A percentile compares a stretch with the other conserved stretches of the same genome.
Evolutionary conservation across 1,140 invertebrate genomes (phyloP).

Genomic region (Drosophila punjabiensis): DNA sequence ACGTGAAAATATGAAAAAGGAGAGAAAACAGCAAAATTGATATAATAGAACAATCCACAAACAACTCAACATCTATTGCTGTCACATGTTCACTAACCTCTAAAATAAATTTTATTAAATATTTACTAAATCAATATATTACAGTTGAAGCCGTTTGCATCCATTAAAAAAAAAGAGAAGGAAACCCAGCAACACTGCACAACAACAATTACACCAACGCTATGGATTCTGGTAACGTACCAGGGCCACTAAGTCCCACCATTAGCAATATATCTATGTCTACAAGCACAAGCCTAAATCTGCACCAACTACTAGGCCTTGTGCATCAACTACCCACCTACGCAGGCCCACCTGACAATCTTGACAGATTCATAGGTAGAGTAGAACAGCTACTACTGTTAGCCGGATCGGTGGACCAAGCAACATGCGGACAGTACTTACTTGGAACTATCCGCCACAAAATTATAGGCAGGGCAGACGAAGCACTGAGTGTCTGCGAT

Average conservation of each 20-base stretch:
- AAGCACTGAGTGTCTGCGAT: no score
- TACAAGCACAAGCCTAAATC: constrained; percentile 6
- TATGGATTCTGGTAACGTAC: constrained; percentile 11
- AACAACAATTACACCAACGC: neutral
- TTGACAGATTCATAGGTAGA: neutral
- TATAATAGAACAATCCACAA: constrained; percentile 7
- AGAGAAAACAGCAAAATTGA: no score
- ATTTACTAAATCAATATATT: no score
- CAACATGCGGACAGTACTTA: constrained; percentile 9
- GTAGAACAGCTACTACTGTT: constrained; percentile 27
- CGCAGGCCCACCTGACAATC: neutral
- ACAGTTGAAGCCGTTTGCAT: no score
- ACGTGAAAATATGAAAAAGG: no score
- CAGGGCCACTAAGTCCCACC: constrained; percentile 5
- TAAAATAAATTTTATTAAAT: no score
- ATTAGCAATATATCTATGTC: constrained; percentile 7
- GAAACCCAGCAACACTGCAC: no score
- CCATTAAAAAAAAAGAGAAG: no score
- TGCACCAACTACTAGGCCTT: constrained; percentile 18
- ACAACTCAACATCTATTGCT: no score
- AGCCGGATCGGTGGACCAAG: constrained; percentile 17
- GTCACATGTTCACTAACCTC: no score
- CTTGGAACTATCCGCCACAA: neutral
- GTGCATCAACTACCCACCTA: neutral
- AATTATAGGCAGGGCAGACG: neutral